Percentiles rank a stretch among this genome's conserved stretches.
Conservation (phyloP, 2,888 invertebrate species). For the Idaea biselata region DNA sequence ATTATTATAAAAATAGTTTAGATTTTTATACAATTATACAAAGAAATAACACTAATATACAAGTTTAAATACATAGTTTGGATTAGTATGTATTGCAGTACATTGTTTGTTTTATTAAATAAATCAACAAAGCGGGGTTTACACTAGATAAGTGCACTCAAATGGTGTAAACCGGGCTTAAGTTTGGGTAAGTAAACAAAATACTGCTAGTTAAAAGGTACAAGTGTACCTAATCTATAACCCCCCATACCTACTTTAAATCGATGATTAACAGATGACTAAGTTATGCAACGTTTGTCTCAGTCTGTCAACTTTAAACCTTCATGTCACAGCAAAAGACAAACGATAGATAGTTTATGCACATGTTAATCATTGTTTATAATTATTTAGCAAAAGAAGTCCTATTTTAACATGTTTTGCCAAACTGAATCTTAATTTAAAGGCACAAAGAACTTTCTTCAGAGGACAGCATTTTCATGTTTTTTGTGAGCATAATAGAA, state of each 20-base stretch:
- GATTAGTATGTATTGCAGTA: constrained; percentile 27
- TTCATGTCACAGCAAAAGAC: no score
- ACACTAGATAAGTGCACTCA: constrained; percentile 10
- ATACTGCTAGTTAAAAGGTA: not conserved
- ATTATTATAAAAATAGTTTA: constrained; percentile 69
- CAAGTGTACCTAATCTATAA: not conserved
- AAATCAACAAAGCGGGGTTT: constrained; percentile 11
- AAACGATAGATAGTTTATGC: no score
- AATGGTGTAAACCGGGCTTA: not conserved
- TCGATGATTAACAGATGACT: no score
- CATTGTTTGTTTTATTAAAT: constrained; percentile 15
- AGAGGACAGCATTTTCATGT: not conserved
- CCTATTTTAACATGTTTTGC: constrained; percentile 7
- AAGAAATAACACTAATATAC: constrained; percentile 21
- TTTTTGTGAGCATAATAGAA: constrained; percentile 7
- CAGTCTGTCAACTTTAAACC: no score
- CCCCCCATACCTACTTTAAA: no score
- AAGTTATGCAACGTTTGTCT: no score
- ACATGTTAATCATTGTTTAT: no score
- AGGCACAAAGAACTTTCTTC: constrained; percentile 16
- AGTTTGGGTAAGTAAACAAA: not conserved
- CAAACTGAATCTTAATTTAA: constrained; percentile 16
- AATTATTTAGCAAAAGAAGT: not conserved
- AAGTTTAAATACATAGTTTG: constrained; percentile 11
- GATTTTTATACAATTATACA: constrained; percentile 42